These are phyloP conservation scores for Lepidostoma basale DNA, from an alignment of 1,140 invertebrate species.

Conservation along the genomic window DNA sequence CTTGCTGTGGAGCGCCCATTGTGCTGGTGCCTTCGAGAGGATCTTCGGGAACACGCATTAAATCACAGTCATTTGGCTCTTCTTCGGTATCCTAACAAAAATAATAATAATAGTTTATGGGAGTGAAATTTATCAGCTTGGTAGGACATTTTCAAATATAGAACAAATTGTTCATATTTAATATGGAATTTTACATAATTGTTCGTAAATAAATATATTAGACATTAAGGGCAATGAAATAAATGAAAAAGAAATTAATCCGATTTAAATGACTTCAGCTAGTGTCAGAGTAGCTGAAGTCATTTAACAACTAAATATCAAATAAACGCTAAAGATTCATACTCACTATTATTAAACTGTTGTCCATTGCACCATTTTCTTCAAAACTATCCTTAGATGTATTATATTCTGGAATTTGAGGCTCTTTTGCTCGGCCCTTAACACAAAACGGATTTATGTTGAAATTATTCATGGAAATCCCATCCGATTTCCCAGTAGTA, in stretches of 20 bases:
- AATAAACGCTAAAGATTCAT: too few relatives aligned
- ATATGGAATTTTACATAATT: too few relatives aligned
- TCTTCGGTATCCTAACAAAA: conserved; percentile 27
- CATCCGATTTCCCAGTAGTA: conserved; percentile 18
- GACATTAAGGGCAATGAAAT: too few relatives aligned
- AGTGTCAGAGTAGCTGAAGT: too few relatives aligned
- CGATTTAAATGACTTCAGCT: too few relatives aligned
- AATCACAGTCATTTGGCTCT: conserved; percentile 27
- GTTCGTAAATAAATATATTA: too few relatives aligned
- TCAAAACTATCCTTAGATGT: conserved; percentile 36
- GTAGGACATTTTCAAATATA: too few relatives aligned
- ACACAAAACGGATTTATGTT: conserved; percentile 26
- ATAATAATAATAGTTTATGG: not conserved
- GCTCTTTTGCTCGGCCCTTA: conserved; percentile 25
- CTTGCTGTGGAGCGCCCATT: conserved; percentile 22
- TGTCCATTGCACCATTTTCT: conserved; percentile 31
- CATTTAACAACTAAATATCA: too few relatives aligned
- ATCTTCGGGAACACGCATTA: conserved; percentile 18
- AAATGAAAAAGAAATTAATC: too few relatives aligned
- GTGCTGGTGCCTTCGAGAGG: not conserved
- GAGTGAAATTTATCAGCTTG: too few relatives aligned
- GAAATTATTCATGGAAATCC: conserved; percentile 52
- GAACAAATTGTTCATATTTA: too few relatives aligned
- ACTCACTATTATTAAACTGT: conserved; percentile 30
- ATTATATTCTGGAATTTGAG: conserved; percentile 21